Conservation (phyloP, 2,797 vertebrate genomes). For the Acrocephalus scirpaceus region DNA sequence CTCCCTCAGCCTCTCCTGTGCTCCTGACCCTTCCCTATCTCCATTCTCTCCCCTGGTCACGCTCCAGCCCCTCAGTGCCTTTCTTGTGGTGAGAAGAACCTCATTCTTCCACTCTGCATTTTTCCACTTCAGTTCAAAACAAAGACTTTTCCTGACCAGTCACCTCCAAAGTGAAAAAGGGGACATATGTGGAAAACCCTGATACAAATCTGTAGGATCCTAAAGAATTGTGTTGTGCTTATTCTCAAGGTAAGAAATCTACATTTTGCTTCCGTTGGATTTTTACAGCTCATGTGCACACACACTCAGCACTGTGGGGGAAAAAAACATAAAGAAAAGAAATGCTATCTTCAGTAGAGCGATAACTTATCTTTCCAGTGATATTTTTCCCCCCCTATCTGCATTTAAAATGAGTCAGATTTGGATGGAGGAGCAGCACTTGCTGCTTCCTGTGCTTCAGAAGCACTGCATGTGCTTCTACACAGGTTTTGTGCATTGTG, state of each 20-base stretch:
- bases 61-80: neutral
- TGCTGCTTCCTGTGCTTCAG: neutral
- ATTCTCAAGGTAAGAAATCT: neutral
- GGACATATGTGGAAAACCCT: neutral
- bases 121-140: neutral
- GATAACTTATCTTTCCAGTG: slow-evolving; percentile 14
- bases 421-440: neutral
- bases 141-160: neutral
- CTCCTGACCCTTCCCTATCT: neutral
- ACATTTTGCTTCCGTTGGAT: neutral
- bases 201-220: neutral
- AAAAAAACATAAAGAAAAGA: neutral
- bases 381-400: neutral
- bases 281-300: neutral
- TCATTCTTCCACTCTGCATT: neutral
- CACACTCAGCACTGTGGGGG: neutral
- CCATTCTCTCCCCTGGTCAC: fast-evolving
- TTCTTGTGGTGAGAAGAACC: neutral
- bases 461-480: neutral
- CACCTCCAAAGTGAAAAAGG: neutral
- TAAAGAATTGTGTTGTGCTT: neutral
- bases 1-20: fast-evolving
- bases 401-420: slow-evolving; percentile 30
- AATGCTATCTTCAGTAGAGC: neutral
- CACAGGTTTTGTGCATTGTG: neutral